Percentiles rank a stretch among this genome's conserved stretches.
Conservation (phyloP, 2,888 invertebrate species). For the Nowickia ferox region DNA sequence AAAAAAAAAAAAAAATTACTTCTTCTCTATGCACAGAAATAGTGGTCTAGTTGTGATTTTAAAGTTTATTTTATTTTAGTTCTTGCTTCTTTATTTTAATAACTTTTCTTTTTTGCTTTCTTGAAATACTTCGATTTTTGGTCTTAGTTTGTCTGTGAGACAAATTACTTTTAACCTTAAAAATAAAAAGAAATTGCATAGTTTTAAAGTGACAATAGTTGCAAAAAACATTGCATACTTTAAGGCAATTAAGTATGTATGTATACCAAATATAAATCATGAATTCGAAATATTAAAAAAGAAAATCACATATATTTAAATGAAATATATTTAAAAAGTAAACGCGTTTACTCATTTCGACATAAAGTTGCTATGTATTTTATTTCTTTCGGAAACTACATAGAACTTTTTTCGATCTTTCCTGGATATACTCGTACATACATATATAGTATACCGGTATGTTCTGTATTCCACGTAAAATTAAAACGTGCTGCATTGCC, state of each 20-base stretch:
- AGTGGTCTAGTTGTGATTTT: neutral
- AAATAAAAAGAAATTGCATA: conserved; percentile 21
- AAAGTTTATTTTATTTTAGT: neutral
- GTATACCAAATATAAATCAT: neutral
- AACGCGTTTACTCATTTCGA: no score
- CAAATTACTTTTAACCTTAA: conserved; percentile 34
- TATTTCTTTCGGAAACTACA: no score
- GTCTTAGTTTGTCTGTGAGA: conserved; percentile 44
- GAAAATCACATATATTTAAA: no score
- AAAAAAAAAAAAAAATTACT: no score
- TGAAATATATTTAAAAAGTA: no score
- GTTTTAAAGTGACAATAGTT: conserved; percentile 15
- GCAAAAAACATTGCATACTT: conserved; percentile 50
- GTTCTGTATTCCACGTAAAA: no score
- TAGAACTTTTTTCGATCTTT: no score
- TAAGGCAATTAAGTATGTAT: conserved; percentile 8
- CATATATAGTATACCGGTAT: no score
- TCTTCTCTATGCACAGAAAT: no score
- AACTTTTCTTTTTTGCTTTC: neutral
- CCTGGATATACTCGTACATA: no score
- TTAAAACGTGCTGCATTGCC: no score
- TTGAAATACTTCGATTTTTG: neutral
- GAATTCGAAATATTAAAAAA: neutral
- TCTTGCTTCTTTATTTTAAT: conserved; percentile 19
- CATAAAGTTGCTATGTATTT: no score